Conservation (phyloP, 1,140 invertebrate genomes). For the Branchinecta lindahli region DNA sequence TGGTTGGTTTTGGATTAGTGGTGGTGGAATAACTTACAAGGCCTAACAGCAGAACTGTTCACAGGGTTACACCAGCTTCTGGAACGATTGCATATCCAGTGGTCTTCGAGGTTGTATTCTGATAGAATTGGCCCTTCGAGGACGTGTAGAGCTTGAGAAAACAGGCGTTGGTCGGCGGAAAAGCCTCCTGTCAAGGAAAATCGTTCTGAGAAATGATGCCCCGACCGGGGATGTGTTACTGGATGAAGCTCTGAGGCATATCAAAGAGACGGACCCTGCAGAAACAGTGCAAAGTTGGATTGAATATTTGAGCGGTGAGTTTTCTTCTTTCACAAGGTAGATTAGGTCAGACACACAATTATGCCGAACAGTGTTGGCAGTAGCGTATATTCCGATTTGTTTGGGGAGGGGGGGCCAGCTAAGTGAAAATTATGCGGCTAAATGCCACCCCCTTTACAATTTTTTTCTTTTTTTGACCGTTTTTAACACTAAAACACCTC, state of each 20-base stretch:
- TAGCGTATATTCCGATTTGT: no score
- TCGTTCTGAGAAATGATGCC: conserved; percentile 58
- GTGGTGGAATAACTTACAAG: no score
- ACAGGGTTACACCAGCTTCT: conserved; percentile 99
- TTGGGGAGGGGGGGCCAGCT: no score
- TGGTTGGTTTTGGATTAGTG: no score
- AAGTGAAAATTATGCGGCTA: no score
- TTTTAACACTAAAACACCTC: no score
- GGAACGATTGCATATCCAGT: conserved; percentile 99
- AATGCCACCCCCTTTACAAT: no score
- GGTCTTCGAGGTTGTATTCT: conserved; percentile 95
- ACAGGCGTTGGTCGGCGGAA: conserved; percentile 79
- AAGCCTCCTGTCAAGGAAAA: conserved; percentile 66
- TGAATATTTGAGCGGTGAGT: conserved; percentile 92
- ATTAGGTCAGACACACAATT: conserved; percentile 10
- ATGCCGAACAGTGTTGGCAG: not conserved
- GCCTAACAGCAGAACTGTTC: conserved; percentile 21
- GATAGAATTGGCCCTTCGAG: conserved; percentile 86
- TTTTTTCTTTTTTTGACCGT: no score
- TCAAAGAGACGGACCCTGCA: conserved; percentile 90
- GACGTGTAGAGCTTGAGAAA: conserved; percentile 88
- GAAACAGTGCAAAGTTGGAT: conserved; percentile 99
- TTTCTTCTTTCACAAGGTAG: conserved; percentile 11
- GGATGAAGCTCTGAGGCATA: conserved; percentile 96
- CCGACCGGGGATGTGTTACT: conserved; percentile 94